Base-by-base conservation (phyloP, 2,888 invertebrate species). In the Apodemia zela region DNA sequence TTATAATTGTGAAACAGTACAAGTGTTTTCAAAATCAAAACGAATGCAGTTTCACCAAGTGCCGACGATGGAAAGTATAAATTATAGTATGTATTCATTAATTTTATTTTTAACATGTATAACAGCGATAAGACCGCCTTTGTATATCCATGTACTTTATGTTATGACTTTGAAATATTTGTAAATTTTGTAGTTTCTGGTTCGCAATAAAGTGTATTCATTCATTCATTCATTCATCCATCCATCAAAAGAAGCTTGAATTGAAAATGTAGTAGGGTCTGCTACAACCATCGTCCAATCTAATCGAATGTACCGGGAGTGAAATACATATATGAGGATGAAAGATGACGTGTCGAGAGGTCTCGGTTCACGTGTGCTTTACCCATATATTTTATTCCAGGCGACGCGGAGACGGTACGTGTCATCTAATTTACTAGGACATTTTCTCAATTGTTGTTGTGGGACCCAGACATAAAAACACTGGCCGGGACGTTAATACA, bases 261-360 rank as follows among this genome's bases (percentile, higher is more conserved):
- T 74, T 72, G 70, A 68, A 71, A 71, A 68, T 57, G 69, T 68
- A 68, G 66, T 63, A 51, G 70, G 67, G 64, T 66, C 65, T 66
- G 38, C 69, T 70, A 73, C 70, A 73, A 73, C 72, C 73, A 72
- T 75, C 68, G 71, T 68, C 73, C 70, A 71, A 74, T 74, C 68
- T 73, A 74, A 73, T 73, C 72, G 73, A 74, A 73, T 71, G 65
- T 66, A 70, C 72, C 67, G 67, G 70, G 70, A 71, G 72, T 71
- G 72, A 70, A 66, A 67, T 69, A 71, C 71, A 72, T 73, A 73
- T 71, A 71, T 69, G 69, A 67, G 71, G 69, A 74, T 75, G 73
- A 71, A 73, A 73, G 71, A 72, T 73, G 75, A 73, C 73, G 68
- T 66, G 72, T 74, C 71, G 72, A 73, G 73, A 74, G 75, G 70